Percentiles rank a stretch among this genome's conserved stretches.
Evolutionary conservation across 2,888 invertebrate genomes (phyloP).

Genomic region (Melanophora roralis): DNA sequence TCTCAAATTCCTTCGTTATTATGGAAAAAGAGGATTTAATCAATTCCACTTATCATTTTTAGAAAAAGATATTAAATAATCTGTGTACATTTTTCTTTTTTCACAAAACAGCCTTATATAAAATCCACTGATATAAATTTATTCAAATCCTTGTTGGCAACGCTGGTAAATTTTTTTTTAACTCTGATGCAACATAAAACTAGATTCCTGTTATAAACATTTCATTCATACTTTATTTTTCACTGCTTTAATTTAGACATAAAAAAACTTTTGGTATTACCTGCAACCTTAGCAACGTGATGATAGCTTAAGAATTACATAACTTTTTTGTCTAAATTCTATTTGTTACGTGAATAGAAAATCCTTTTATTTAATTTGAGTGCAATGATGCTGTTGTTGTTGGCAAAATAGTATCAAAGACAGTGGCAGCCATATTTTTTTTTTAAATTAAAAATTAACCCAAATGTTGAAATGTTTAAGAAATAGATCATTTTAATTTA

Average conservation of each 20-base stretch:
- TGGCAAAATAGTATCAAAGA: background rate
- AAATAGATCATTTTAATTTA: no score
- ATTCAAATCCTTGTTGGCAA: background rate
- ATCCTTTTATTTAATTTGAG: conserved; percentile 1
- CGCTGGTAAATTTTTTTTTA: no score
- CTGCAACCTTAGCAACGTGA: conserved; percentile 44
- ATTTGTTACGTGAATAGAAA: conserved; percentile 17
- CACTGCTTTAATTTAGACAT: no score
- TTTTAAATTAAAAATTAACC: no score
- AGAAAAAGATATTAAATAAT: no score
- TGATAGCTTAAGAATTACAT: conserved; percentile 43
- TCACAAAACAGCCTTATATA: no score
- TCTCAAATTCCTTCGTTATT: no score
- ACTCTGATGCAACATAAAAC: background rate
- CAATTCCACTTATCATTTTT: no score
- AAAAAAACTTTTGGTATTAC: conserved; percentile 29
- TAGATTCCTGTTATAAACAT: background rate
- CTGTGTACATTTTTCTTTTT: no score
- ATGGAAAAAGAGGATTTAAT: no score
- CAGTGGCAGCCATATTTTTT: background rate
- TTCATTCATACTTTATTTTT: background rate
- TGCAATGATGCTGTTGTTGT: conserved; percentile 8
- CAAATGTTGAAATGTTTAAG: no score
- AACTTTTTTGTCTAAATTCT: conserved; percentile 50
- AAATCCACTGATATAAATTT: background rate